These are phyloP conservation scores for Coluber constrictor DNA, from an alignment of 2,797 vertebrate species.

Conservation along the genomic window DNA sequence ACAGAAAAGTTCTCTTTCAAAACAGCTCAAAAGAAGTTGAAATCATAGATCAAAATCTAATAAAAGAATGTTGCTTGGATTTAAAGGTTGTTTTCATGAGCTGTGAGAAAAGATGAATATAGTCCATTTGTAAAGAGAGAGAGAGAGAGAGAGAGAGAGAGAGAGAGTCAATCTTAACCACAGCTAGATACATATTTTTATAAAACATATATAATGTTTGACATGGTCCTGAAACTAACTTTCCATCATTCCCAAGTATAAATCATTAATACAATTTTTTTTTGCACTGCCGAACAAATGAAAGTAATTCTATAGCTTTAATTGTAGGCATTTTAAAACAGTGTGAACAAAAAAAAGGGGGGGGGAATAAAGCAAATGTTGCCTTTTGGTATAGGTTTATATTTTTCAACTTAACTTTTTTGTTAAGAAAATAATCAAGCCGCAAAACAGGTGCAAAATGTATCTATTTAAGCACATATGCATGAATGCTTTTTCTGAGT, in stretches of 20 bases:
- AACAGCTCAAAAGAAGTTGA: slow-evolving; percentile 8
- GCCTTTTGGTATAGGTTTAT: background rate
- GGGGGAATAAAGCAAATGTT: background rate
- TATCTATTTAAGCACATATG: background rate
- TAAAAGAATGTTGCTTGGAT: slow-evolving; percentile 36
- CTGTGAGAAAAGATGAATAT: background rate
- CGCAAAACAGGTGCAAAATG: background rate
- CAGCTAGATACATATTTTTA: background rate
- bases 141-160: background rate
- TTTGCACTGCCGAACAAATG: background rate
- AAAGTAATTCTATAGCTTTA: background rate
- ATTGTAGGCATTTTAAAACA: background rate
- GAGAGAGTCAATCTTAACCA: background rate
- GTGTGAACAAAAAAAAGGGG: background rate
- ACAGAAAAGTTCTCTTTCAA: slow-evolving; percentile 28
- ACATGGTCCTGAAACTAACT: background rate
- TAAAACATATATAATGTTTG: background rate
- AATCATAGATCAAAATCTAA: background rate
- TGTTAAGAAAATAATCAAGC: background rate
- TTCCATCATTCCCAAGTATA: background rate
- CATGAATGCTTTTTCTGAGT: background rate
- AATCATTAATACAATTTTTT: background rate
- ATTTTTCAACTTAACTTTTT: background rate
- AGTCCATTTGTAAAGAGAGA: background rate
- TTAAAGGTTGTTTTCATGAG: slow-evolving; percentile 25